Evolutionary conservation across 1,140 invertebrate species (phyloP).

Genomic region (Anadara kagoshimensis): DNA sequence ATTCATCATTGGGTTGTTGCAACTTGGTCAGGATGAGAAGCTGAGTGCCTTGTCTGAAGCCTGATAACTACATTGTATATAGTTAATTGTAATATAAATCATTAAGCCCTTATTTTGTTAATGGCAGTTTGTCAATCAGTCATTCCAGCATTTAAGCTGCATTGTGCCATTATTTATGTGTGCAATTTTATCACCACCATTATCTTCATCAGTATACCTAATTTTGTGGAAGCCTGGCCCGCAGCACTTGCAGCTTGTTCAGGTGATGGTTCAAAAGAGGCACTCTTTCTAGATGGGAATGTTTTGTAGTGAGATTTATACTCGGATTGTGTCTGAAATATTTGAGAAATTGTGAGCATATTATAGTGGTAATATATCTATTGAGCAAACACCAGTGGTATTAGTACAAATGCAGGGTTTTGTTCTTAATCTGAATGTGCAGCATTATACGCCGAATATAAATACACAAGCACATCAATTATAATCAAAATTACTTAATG

Average conservation of each 20-base stretch:
- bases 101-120: no score
- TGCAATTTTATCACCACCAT: background rate
- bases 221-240: slow-evolving; percentile 22
- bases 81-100: no score
- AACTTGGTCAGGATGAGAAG: no score
- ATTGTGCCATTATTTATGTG: no score
- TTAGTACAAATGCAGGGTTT: background rate
- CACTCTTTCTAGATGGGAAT: slow-evolving; percentile 36
- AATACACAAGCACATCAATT: background rate
- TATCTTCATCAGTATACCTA: slow-evolving; percentile 2
- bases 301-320: slow-evolving; percentile 40
- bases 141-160: no score
- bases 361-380: background rate
- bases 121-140: no score
- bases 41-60: no score
- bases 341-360: background rate
- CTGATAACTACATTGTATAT: no score
- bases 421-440: background rate
- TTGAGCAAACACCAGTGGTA: slow-evolving; percentile 1
- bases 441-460: background rate
- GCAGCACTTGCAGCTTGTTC: slow-evolving; percentile 23
- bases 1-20: no score
- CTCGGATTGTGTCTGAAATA: slow-evolving; percentile 35
- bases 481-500: background rate
- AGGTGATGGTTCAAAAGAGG: slow-evolving; percentile 22